phyloP scores from a whole-genome alignment of 2,888 invertebrate species.

The Saturnia pavonia region DNA sequence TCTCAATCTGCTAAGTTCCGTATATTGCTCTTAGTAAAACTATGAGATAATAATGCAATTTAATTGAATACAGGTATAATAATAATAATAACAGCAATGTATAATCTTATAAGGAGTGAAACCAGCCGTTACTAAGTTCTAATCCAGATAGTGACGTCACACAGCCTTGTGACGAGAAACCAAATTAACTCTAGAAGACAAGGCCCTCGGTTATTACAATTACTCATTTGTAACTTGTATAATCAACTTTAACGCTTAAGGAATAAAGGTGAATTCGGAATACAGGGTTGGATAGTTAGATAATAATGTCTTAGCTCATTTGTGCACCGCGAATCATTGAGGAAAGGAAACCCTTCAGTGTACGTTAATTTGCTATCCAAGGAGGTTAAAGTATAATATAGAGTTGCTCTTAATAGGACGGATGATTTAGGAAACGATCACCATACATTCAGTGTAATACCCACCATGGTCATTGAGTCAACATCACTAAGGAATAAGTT shows the following conservation, averaged over 20 bases:
- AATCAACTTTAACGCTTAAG: neutral
- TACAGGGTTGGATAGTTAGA: neutral
- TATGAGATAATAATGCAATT: too few relatives aligned
- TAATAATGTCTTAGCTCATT: neutral
- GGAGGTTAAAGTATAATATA: neutral
- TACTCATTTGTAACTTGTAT: neutral
- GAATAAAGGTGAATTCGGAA: neutral
- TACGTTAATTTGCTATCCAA: neutral
- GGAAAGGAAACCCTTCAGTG: neutral
- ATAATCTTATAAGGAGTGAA: neutral
- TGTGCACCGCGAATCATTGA: neutral
- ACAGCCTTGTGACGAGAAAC: constrained; percentile 8
- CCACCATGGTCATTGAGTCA: too few relatives aligned
- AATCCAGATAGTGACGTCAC: constrained; percentile 9
- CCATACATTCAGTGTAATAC: too few relatives aligned
- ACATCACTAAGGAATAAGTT: too few relatives aligned
- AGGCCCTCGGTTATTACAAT: constrained; percentile 9
- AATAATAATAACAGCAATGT: neutral
- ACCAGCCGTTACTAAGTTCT: neutral
- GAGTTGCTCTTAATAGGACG: too few relatives aligned
- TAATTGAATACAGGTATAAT: neutral
- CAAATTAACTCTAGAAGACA: constrained; percentile 6
- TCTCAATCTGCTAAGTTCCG: too few relatives aligned
- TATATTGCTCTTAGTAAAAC: too few relatives aligned
- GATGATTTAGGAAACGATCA: too few relatives aligned